phyloP scores from a whole-genome alignment of 2,113 vertebrate species.

The Notarius quadriscutis region DNA sequence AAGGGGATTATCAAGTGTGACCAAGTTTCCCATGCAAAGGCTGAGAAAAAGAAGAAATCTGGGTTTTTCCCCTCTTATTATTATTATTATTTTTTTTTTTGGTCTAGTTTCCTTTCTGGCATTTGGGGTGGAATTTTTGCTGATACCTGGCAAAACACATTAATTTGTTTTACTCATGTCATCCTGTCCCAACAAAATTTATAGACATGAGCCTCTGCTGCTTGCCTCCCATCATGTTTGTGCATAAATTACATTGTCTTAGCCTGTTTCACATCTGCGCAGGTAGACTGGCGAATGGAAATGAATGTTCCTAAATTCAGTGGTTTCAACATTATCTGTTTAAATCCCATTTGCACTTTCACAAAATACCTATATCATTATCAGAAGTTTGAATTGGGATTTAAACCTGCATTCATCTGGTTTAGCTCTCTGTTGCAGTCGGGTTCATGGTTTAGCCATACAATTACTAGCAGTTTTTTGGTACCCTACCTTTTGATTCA shows the following conservation, averaged over 20 bases:
- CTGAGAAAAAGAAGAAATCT: no score
- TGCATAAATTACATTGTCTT: background rate
- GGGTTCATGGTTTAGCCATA: constrained; percentile 5
- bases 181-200: background rate
- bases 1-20: background rate
- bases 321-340: constrained; percentile 1
- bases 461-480: constrained; percentile 15
- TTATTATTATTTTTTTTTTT: background rate
- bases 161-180: background rate
- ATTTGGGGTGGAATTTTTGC: background rate
- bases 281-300: constrained; percentile 7
- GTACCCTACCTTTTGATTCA: background rate
- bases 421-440: constrained; percentile 6
- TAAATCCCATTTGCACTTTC: constrained; percentile 14
- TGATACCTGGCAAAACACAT: background rate
- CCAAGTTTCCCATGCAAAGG: background rate
- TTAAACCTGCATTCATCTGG: constrained; percentile 18
- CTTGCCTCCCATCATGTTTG: background rate
- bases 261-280: background rate
- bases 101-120: background rate
- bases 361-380: constrained; percentile 17
- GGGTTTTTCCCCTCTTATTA: no score
- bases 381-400: background rate
- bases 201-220: background rate
- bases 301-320: background rate